Conservation (phyloP, 2,797 vertebrate species). For the Coccyzus lansbergi region DNA sequence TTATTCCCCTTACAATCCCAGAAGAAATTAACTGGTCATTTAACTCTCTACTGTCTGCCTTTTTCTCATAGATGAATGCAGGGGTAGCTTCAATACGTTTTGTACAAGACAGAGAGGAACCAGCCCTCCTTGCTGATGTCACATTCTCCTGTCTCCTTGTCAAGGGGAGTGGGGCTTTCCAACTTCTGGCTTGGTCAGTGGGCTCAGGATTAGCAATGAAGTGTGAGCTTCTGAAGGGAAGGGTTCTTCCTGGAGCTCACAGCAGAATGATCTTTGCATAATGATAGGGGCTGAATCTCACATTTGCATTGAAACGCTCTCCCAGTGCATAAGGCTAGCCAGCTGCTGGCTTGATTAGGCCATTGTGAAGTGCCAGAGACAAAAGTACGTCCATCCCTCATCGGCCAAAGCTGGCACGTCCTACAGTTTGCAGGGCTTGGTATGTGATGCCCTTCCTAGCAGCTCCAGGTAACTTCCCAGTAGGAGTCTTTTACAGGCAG, state of each 20-base stretch:
- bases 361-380: neutral
- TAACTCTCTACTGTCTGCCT: neutral
- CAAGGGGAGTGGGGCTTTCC: neutral
- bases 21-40: neutral
- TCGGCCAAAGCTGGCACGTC: neutral
- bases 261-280: neutral
- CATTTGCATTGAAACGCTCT: neutral
- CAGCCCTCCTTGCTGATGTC: neutral
- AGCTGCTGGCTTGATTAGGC: neutral
- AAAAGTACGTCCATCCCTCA: neutral
- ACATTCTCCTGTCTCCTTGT: neutral
- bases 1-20: neutral
- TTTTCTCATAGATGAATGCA: neutral
- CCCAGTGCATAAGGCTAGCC: fast-evolving
- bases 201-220: neutral
- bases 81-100: neutral
- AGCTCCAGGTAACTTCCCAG: neutral
- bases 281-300: neutral
- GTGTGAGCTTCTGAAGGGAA: neutral
- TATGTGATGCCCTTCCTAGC: neutral
- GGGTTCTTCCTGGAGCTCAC: neutral
- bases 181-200: neutral
- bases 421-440: neutral
- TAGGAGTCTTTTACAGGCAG: neutral
- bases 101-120: neutral